Evolutionary conservation across 92 coral and sea anemone genomes (phyloP), one percentile per base, ranked within the genome.

Genomic region (Porites evermanni): DNA sequence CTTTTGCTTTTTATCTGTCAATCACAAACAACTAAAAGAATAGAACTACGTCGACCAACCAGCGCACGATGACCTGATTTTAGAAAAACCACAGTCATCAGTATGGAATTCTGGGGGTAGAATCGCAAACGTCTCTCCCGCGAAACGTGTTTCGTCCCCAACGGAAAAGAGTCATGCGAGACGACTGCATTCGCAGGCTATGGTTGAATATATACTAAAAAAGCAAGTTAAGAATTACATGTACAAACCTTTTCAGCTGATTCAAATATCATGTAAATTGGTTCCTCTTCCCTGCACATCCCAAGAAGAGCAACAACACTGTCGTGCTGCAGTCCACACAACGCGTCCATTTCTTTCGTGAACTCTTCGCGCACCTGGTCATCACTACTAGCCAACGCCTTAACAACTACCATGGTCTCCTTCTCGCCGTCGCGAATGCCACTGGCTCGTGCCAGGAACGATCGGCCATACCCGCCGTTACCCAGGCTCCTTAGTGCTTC

Each of bases 381-480:
- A 44, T 97, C 97, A 38, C 75, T 90, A 59, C 95, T 87, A 77
- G 88, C 91, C 79, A 97, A 83, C 19, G 99, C 93, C 90, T 97
- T 95, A 77, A 97, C 99, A 3, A 95, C 97, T 6, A 93, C 99
- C 91, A 93, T 92, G 5, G 97, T 97, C 74, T 95, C 94, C 56
- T 94, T 91, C 67, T 97, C 99, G 10, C 99, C 98, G 44, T 97
- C 99, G 75, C 85, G 89, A 19, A 97, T 97, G 7, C 98, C 99
- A 66, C 97, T 89, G 24, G 99, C 99, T 53, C 96, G 92, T 9
- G 98, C 98, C 87, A 97, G 91, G 89, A 95, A 95, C 32, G 98
- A 97, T 80, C 95, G 91, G 56, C 99, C 99, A 54, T 97, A 97
- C 17, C 91, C 88, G 19, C 99, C 98, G 50, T 91, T 95, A 50